Conservation (phyloP, 2,888 invertebrate genomes). For the Apamea anceps region DNA sequence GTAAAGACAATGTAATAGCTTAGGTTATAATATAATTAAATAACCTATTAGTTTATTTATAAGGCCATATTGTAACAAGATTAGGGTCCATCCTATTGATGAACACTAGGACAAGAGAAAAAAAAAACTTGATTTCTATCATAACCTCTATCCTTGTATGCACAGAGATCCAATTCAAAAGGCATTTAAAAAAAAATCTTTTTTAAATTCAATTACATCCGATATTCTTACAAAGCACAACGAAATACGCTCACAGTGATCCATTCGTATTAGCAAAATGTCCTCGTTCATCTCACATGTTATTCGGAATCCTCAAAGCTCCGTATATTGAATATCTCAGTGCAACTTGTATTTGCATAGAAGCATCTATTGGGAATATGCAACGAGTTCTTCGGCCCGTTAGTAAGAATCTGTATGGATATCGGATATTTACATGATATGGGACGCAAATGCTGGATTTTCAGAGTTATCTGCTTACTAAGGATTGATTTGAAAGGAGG, state of each 20-base stretch:
- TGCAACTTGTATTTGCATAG: slow-evolving; percentile 59
- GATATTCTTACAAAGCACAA: slow-evolving; percentile 5
- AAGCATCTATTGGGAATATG: slow-evolving; percentile 36
- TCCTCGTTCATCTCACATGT: slow-evolving; percentile 18
- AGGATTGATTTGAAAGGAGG: not conserved
- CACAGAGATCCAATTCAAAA: not conserved
- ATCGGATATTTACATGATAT: not conserved
- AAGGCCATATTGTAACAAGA: too few species aligned
- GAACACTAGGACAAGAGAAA: too few species aligned
- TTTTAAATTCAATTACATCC: not conserved
- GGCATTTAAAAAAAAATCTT: not conserved
- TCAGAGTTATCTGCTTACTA: not conserved
- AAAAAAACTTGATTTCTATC: not conserved
- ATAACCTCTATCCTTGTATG: not conserved
- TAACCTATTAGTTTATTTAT: too few species aligned
- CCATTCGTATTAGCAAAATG: slow-evolving; percentile 14
- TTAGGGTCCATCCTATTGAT: too few species aligned
- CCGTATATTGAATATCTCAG: slow-evolving; percentile 8
- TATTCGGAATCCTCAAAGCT: slow-evolving; percentile 12
- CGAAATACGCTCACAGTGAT: not conserved
- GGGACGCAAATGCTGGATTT: not conserved
- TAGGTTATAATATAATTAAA: too few species aligned
- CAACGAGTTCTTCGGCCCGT: slow-evolving; percentile 18
- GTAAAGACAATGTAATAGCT: too few species aligned
- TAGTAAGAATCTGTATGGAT: slow-evolving; percentile 7